Evolutionary conservation across 2,888 invertebrate species (phyloP), one percentile per base, ranked within the genome.

Genomic region (Lasius fuliginosus): DNA sequence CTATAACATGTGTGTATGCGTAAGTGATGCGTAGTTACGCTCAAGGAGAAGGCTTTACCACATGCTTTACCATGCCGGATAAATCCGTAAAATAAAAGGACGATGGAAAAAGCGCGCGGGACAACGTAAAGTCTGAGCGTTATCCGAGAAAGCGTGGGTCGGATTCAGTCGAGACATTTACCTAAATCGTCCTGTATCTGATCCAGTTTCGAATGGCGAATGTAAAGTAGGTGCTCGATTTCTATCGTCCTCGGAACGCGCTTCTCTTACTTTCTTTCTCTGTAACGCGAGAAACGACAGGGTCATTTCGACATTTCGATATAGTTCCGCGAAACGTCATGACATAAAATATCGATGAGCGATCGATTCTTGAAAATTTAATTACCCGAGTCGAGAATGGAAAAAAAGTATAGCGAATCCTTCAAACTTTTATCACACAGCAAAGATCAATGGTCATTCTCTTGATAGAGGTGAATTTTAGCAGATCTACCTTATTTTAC

Each of bases 311-410:
- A 84, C 49, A 62, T 82, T 60, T 60, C 67, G 46, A 67, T 82
- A 65, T 46, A 69, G 49, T 82, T 84, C 73, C 30, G 30, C 27
- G 58, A 27, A 71, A 71, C 1, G 46, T 12, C 12, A 42, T 12
- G 18, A 49, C 27, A 49, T n/a, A 15, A 82, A 40, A 64, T 23
- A 40, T 74, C 33, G 67, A 79, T 71, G 82, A 84, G 30, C 83
- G 81, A 85, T 89, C 84, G 85, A 83, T 68, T 84, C 81, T 46
- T 86, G 86, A 89, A 89, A 89, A 89, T 89, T 87, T 88, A 88
- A 89, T 89, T 89, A 85, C 75, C 77, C 74, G 64, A 30, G 46
- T 49, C 71, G 77, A 60, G 69, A 65, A 40, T 60, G 18, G 64
- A 36, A 11, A 18, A 71, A 73, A 53, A 5, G 56, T 23, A 60